These are phyloP conservation scores for Pseudomugil gertrudae DNA, from an alignment of 2,797 vertebrate genomes.

Conservation along the genomic window DNA sequence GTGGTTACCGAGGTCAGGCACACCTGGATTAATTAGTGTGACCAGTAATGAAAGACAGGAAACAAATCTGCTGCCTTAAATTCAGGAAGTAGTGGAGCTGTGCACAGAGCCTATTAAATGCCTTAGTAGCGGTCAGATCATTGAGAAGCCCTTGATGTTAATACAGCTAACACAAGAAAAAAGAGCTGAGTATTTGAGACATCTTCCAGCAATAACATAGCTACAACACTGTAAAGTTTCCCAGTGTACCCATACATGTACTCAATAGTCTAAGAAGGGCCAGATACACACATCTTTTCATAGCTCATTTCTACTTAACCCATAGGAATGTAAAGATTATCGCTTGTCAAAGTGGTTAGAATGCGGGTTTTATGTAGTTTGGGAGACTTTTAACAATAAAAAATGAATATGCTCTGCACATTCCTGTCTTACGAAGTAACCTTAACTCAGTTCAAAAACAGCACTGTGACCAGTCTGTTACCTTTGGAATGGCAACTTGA, in stretches of 20 bases:
- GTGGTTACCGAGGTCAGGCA: too few relatives aligned
- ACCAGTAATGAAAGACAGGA: too few relatives aligned
- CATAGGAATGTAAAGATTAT: too few relatives aligned
- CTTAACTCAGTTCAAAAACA: not conserved
- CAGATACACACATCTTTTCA: not conserved
- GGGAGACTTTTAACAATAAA: not conserved
- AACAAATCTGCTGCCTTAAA: too few relatives aligned
- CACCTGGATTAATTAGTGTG: too few relatives aligned
- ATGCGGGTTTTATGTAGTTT: not conserved
- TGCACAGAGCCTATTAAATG: too few relatives aligned
- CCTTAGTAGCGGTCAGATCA: not conserved
- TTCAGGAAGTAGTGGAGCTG: too few relatives aligned
- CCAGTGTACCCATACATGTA: not conserved
- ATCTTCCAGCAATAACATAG: not conserved
- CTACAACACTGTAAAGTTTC: not conserved
- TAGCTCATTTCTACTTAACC: not conserved
- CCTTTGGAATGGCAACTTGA: conserved; percentile 90
- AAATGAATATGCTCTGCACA: not conserved
- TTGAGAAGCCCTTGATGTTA: not conserved
- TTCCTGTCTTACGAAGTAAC: too few relatives aligned
- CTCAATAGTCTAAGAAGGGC: not conserved
- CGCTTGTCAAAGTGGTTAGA: not conserved
- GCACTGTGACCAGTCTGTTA: conserved; percentile 43
- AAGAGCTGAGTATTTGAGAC: not conserved
- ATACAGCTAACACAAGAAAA: not conserved